Evolutionary conservation across 2,797 vertebrate genomes (phyloP).

Genomic region (Choloepus didactylus): DNA sequence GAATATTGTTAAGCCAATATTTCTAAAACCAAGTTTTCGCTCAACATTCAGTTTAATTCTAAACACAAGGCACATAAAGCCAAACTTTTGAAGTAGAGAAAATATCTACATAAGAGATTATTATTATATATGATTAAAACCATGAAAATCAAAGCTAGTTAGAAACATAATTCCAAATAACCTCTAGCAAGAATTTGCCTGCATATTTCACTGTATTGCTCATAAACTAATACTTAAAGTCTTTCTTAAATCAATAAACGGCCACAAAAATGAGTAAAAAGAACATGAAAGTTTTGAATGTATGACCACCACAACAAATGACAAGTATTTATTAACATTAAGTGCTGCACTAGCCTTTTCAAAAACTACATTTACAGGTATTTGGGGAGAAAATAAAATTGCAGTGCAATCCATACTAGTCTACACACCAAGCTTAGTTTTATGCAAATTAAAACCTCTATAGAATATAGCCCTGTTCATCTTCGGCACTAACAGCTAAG

Average conservation of each 20-base stretch:
- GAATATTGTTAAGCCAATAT: neutral
- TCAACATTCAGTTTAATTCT: neutral
- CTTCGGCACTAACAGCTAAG: neutral
- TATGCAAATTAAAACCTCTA: neutral
- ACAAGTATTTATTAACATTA: neutral
- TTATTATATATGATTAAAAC: slow-evolving; percentile 26
- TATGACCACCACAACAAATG: neutral
- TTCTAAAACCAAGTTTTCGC: slow-evolving; percentile 5
- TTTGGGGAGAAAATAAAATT: slow-evolving; percentile 49
- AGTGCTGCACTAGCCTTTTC: neutral
- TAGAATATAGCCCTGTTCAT: neutral
- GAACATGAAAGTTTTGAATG: neutral
- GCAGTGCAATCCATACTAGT: neutral
- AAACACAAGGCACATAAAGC: neutral
- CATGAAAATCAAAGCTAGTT: slow-evolving; percentile 1
- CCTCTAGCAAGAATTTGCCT: neutral
- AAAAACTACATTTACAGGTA: neutral
- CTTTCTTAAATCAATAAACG: slow-evolving; percentile 30
- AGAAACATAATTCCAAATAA: slow-evolving; percentile 42
- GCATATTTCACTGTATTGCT: neutral
- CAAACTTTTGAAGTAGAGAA: slow-evolving; percentile 45
- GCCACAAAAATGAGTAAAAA: neutral
- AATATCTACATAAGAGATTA: slow-evolving; percentile 2
- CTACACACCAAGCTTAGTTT: neutral
- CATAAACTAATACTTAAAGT: neutral